Evolutionary conservation across 2,797 vertebrate genomes (phyloP).

Genomic region (Takifugu ocellatus): DNA sequence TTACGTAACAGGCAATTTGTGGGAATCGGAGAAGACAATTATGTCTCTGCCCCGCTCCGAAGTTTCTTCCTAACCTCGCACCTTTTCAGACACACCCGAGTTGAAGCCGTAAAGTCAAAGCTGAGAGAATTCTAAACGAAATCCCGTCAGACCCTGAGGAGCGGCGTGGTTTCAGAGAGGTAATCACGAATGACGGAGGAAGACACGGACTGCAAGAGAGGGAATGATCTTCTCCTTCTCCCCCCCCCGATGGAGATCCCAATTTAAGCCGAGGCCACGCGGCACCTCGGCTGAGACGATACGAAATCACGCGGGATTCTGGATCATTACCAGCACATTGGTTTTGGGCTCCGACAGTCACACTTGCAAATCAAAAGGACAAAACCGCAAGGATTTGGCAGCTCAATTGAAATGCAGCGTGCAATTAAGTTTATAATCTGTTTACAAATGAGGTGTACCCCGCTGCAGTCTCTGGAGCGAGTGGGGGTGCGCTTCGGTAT

Average conservation of each 20-base stretch:
- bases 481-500: slow-evolving; percentile 35
- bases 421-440: slow-evolving; percentile 75
- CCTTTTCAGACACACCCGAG: slow-evolving; percentile 18
- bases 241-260: slow-evolving; percentile 25
- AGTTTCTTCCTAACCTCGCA: slow-evolving; percentile 12
- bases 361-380: slow-evolving; percentile 45
- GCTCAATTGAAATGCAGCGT: slow-evolving; percentile 56
- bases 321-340: slow-evolving; percentile 58
- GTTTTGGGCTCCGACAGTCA: slow-evolving; percentile 50
- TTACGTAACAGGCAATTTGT: slow-evolving; percentile 3
- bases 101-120: slow-evolving; percentile 34
- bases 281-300: slow-evolving; percentile 46
- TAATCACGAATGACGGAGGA: slow-evolving; percentile 46
- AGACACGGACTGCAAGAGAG: slow-evolving; percentile 32
- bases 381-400: slow-evolving; percentile 57
- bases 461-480: slow-evolving; percentile 48
- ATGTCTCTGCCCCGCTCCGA: slow-evolving; percentile 8
- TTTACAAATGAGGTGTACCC: slow-evolving; percentile 73
- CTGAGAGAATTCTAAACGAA: slow-evolving; percentile 31
- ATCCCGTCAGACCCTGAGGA: slow-evolving; percentile 21
- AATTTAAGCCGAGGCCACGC: slow-evolving; percentile 29
- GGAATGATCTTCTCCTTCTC: slow-evolving; percentile 45
- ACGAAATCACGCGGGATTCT: slow-evolving; percentile 51
- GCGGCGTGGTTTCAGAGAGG: slow-evolving; percentile 19
- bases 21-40: slow-evolving; percentile 8